Evolutionary conservation across 1,140 invertebrate genomes (phyloP), one percentile per base, ranked within the genome.

Genomic region (Drosophila ogumai): DNA sequence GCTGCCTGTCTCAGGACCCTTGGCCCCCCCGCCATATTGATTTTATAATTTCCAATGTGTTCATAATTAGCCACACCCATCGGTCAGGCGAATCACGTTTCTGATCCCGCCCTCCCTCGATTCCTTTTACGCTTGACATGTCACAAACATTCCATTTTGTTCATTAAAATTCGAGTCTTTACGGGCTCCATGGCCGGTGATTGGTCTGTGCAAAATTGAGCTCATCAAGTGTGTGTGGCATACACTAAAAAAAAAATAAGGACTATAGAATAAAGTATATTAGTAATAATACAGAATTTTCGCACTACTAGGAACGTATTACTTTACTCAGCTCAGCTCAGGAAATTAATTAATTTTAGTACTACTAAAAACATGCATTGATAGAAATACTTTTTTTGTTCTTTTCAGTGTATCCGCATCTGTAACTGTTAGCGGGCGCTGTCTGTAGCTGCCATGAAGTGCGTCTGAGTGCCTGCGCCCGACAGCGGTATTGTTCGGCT

Each of bases 51-150:
- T 75, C 31, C 58, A 79, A 75, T 69, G 65, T 46, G 69, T 25
- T 81, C 73, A 72, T 75, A 88, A 88, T 90, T 75, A 90, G 85
- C 78, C 69, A 75, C 77, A 54, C 65, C 76, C 84, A 46, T 50
- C 22, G 38, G 57, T 25, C 55, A 56, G 57, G 9, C 47, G 49
- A 17, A 10, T 22, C n/a, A 6, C 47, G 9, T 22, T 50, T 28
- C 5, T 36, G 34, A n/a, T 19, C 13, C 34, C 43, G 17, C 32
- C 52, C 15, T 3, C 17, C 12, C 15, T 28, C n/a, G 10, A 25
- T 28, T 71, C 40, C 49, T 40, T 4, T 22, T 15, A 36, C 25
- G 50, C 3, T 17, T 40, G 59, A n/a, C 28, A 75, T 85, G 81
- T 84, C 85, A 81, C 19, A 81, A 67, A 81, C 84, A 88, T 71